Conservation (phyloP, 2,113 vertebrate species). For the Hippocampus mohnikei region DNA sequence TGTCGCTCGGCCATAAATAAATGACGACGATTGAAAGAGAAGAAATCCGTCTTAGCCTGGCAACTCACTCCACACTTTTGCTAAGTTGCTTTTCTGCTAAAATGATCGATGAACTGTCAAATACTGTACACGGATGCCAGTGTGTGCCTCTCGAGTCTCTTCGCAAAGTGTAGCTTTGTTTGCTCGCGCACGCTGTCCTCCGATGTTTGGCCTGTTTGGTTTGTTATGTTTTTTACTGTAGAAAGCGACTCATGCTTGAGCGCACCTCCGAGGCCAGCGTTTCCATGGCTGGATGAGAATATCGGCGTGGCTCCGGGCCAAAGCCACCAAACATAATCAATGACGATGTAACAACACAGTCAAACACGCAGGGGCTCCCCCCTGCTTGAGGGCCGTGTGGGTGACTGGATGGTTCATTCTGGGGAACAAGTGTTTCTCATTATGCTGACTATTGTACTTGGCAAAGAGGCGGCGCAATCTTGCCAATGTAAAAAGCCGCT, state of each 20-base stretch:
- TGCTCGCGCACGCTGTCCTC: too few species aligned
- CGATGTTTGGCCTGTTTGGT: too few species aligned
- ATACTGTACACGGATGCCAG: slow-evolving; percentile 3
- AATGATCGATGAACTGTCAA: slow-evolving; percentile 5
- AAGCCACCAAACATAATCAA: slow-evolving; percentile 46
- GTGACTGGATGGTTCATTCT: slow-evolving; percentile 50
- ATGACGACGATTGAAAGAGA: slow-evolving; percentile 4
- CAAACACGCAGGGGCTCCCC: slow-evolving; percentile 27
- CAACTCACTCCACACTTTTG: slow-evolving; percentile 1
- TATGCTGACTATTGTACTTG: slow-evolving; percentile 68
- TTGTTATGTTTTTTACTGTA: slow-evolving; percentile 18
- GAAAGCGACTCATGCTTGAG: slow-evolving; percentile 14
- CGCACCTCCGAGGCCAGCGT: slow-evolving; percentile 24
- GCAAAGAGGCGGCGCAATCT: slow-evolving; percentile 34
- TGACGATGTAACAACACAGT: slow-evolving; percentile 34
- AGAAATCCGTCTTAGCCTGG: slow-evolving; percentile 14
- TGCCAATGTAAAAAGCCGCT: slow-evolving; percentile 65
- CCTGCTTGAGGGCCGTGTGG: slow-evolving; percentile 42
- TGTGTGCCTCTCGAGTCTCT: background rate
- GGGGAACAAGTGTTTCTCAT: slow-evolving; percentile 68
- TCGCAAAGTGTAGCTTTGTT: slow-evolving; percentile 11
- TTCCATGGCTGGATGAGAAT: slow-evolving; percentile 25
- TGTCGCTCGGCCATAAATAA: slow-evolving; percentile 17
- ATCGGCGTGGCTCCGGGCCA: slow-evolving; percentile 19
- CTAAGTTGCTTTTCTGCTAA: background rate